Evolutionary conservation across 53 echinoderm and acorn worm species (phyloP), one percentile per base, ranked within the genome.

Genomic region (Zoroaster sp.): DNA sequence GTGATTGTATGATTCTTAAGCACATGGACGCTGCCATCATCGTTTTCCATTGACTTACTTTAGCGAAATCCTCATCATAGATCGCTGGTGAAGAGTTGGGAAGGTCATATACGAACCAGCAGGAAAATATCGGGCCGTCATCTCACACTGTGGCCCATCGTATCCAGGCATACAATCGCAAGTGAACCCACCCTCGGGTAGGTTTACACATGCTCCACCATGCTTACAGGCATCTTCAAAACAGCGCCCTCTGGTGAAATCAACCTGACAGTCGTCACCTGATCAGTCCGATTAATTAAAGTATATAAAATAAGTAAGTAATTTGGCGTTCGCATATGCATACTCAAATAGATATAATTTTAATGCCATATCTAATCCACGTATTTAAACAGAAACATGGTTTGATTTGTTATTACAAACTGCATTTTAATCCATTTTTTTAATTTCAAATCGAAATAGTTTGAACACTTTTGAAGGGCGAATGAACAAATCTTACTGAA

Each of bases 91-190:
- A 18, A 97, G 76, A 39, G 88, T 93, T 18, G 98, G 95, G 34
- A 97, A 97, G 17, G 98, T 94, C 87, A 97, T 91, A 83, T 95
- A 95, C 4, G 98, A 88, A 12, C 94, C 98, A 18, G 87, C 49
- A n/a, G 95, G 94, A 49, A 97, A 95, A 45, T 78, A 83, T 32
- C 95, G 91, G 11, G 94, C 82, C 35, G 94, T 92, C 69, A 91
- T 72, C 83, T 95, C 94, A 45, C 93, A 93, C 39, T 83, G 85
- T 13, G 51, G 77, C 7, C 93, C 93, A 46, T 94, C 94, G 41
- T 91, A 91, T 10, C 91, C 91, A 4, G 43, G 78, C 67, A 79
- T 90, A 52, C 95, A 97, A 69, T 88, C 81, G 31, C 95, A 95
- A 23, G 68, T 55, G 89, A 97, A 97, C 9, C 94, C 94, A 0